Base-by-base conservation (phyloP, 2,888 invertebrate genomes). In the Odontocerum albicorne region DNA sequence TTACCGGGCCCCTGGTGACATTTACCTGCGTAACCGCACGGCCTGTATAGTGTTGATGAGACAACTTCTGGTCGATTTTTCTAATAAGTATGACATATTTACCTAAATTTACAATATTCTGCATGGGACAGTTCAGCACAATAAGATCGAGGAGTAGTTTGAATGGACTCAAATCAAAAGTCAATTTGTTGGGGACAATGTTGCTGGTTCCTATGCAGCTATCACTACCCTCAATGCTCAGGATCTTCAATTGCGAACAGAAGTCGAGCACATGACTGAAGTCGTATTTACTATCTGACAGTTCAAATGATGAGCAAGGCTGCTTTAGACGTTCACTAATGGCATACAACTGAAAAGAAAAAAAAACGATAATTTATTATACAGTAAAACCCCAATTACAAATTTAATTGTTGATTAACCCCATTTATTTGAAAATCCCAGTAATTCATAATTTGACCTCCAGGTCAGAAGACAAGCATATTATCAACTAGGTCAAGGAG, bases 211-310 rank as follows among this genome's bases (percentile, higher is more conserved):
- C 88, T 39, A 92, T 84, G 33, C 82, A 80, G 52, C 82, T 79
- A 19, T 78, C 75, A 63, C 81, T 84, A 2, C 92, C 90, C 66
- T 77, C 77, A 4, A 94, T 82, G 62, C 79, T 80, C 8, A 93
- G 70, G 16, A 80, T 78, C 15, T 82, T 82, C 19, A 96, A 73
- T 66, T 91, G 87, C 0, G 86, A 86, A 69, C 88, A 90, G 66
- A 93, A 91, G 71, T 96, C 96, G 49, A 96, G 70, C 1, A 96
- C 86, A 66, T 96, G 93, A 60, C 94, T 92, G 64, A 96, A 89
- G 72, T 96, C 95, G 65, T 86, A 90, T 70, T 86, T 84, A 63
- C 86, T 87, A 64, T 92, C 90, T 17, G 82, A 80, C 58, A 87
- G 85, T 66, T 92, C 92, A 55, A 84, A 80, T 1, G 85, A 79